Base-by-base conservation (phyloP, 1,140 invertebrate species). In the Drepana arcuata region DNA sequence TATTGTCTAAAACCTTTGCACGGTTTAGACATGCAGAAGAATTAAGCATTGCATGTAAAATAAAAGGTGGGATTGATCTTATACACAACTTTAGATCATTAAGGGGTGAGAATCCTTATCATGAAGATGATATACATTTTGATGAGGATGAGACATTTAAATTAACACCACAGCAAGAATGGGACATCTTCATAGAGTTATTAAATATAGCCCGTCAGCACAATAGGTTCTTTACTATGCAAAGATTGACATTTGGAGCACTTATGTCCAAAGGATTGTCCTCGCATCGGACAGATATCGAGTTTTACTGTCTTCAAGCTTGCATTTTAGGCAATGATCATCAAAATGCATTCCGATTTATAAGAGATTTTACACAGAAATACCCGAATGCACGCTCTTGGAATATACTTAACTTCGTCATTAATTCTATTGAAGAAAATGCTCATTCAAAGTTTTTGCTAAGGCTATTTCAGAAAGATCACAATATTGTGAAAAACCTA, bases 321-420 rank as follows among this genome's bases (percentile, higher is more conserved):
- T 90, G 89, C 57, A 85, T 91, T 13, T 36, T 88, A 31, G 92
- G 89, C 48, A 83, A 85, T 45, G 91, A 93, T 51, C 86, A 86
- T 18, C 87, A 85, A 37, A 85, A 89, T 60, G 91, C 89, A 0
- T 92, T 91, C 40, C 89, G 88, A 42, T 86, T 93, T 36, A 86
- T 90, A 12, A 84, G 90, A 31, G 89, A 92, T 36, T 77, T 92
- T 21, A 82, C 92, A 1, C 70, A 88, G 13, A 88, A 89, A 51
- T 81, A 89, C 41, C 78, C 87, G 3, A 80, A 87, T 15, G 85
- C 88, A 15, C 80, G 86, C 34, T 77, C 88, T 18, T 96, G 94
- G 93, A 97, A 97, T 77, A 65, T 95, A 15, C 87, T 94, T 26
- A 91, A 91, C 47, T 70, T 93, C n/a, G 84, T 94, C n/a, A 86